A percentile compares a stretch with the other conserved stretches of the same genome.
phyloP scores from a whole-genome alignment of 2,888 invertebrate species.

The Cepaea hortensis region DNA sequence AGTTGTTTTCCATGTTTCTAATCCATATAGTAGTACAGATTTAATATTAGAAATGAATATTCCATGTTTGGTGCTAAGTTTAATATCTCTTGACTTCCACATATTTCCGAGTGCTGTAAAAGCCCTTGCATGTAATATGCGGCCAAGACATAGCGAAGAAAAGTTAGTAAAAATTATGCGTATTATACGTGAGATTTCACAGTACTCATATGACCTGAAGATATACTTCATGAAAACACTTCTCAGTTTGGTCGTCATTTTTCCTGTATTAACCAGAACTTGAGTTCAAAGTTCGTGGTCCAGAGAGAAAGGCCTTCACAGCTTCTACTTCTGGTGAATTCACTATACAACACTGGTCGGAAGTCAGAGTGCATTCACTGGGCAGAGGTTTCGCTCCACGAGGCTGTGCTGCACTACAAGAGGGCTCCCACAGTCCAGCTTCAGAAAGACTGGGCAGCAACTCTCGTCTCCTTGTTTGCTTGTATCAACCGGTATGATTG shows the following conservation, averaged over 20 bases:
- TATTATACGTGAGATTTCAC: too few relatives aligned
- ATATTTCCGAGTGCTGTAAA: too few relatives aligned
- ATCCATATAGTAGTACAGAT: too few relatives aligned
- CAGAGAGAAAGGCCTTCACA: conserved; percentile 77
- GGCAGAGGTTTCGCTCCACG: conserved; percentile 86
- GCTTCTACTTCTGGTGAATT: conserved; percentile 81
- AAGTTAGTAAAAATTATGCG: too few relatives aligned
- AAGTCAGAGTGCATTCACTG: conserved; percentile 78
- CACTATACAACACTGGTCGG: conserved; percentile 79
- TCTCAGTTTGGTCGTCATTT: neutral
- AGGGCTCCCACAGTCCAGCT: conserved; percentile 56
- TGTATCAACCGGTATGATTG: conserved; percentile 62
- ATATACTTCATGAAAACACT: too few relatives aligned
- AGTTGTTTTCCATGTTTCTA: too few relatives aligned
- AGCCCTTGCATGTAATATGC: too few relatives aligned
- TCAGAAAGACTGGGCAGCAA: conserved; percentile 78
- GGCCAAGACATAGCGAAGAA: too few relatives aligned
- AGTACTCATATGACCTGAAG: too few relatives aligned
- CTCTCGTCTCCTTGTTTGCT: conserved; percentile 77
- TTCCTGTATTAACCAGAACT: neutral
- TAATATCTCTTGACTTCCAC: too few relatives aligned
- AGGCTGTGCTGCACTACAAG: conserved; percentile 82
- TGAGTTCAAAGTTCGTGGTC: neutral
- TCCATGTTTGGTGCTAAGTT: too few relatives aligned
- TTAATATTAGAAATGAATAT: too few relatives aligned